A percentile compares a stretch with the other conserved stretches of the same genome.
These are phyloP conservation scores for Crotalus tigris DNA, from an alignment of 2,113 vertebrate species.

Conservation along the genomic window DNA sequence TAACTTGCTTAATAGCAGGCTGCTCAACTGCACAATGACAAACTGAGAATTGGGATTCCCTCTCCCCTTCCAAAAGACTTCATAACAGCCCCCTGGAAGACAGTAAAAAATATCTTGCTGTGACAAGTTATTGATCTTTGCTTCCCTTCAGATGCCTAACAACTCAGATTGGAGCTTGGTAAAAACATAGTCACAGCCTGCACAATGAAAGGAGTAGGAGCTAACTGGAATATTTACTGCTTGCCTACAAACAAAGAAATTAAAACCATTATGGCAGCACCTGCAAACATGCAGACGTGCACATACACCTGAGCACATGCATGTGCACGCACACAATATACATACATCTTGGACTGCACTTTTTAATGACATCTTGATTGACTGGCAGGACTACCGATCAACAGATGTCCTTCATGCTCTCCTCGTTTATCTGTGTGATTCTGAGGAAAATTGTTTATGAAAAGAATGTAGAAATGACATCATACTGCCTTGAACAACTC, in stretches of 20 bases:
- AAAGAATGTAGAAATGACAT: background rate
- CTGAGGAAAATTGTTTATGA: background rate
- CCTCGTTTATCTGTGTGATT: background rate
- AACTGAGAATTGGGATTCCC: slow-evolving; percentile 34
- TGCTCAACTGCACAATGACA: slow-evolving; percentile 45
- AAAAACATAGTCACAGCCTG: slow-evolving; percentile 41
- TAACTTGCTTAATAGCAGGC: slow-evolving; percentile 49
- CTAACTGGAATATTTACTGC: slow-evolving; percentile 44
- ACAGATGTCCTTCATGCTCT: too few relatives aligned
- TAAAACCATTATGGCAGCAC: slow-evolving; percentile 17
- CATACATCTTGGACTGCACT: background rate
- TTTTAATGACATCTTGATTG: slow-evolving; percentile 12
- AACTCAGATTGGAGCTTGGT: slow-evolving; percentile 58
- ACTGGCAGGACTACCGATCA: background rate
- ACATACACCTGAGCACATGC: too few relatives aligned
- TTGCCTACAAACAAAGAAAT: slow-evolving; percentile 30
- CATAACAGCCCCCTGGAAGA: slow-evolving; percentile 48
- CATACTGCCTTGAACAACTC: background rate
- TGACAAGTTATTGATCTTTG: slow-evolving; percentile 70
- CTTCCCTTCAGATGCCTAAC: slow-evolving; percentile 63
- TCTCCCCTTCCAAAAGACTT: background rate
- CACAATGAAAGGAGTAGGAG: slow-evolving; percentile 33
- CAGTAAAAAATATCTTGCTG: slow-evolving; percentile 61
- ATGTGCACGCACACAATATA: background rate
- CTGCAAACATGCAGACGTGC: background rate